These are phyloP conservation scores for Eptesicus fuscus DNA, from an alignment of 2,113 vertebrate species.

Conservation along the genomic window DNA sequence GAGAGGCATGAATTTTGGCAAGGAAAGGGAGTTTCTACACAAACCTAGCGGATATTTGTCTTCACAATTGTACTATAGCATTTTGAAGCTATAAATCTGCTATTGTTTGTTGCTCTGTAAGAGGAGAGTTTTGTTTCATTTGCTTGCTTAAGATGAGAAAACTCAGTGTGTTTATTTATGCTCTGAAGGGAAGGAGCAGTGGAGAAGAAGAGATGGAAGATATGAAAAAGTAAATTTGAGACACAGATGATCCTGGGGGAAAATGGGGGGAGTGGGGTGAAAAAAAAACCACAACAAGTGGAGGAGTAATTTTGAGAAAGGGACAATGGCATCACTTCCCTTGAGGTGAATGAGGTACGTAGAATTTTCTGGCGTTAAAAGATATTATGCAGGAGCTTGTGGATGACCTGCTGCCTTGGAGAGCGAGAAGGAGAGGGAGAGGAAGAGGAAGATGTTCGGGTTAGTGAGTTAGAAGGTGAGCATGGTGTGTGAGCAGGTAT, in stretches of 20 bases:
- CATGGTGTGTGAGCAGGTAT: accelerated
- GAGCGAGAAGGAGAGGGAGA: neutral
- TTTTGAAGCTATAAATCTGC: neutral
- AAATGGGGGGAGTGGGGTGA: neutral
- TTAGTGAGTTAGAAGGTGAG: neutral
- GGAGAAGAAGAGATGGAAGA: neutral
- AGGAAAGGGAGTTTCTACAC: neutral
- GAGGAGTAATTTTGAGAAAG: neutral
- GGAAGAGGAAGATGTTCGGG: too few relatives aligned
- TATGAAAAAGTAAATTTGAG: neutral
- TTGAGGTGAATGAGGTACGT: neutral
- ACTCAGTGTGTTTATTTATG: neutral
- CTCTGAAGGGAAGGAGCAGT: neutral
- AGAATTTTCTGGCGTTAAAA: neutral
- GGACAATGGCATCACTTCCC: neutral
- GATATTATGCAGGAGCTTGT: neutral
- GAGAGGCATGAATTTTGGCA: neutral
- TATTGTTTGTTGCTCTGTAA: neutral
- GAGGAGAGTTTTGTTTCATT: neutral
- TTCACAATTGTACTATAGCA: neutral
- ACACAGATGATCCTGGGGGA: neutral
- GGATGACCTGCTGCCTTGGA: neutral
- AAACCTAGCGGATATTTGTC: neutral
- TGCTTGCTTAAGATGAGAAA: neutral
- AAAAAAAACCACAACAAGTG: neutral